A percentile compares a stretch with the other conserved stretches of the same genome.
Conservation (phyloP, 2,797 vertebrate species). For the Malacoctenus gilli region DNA sequence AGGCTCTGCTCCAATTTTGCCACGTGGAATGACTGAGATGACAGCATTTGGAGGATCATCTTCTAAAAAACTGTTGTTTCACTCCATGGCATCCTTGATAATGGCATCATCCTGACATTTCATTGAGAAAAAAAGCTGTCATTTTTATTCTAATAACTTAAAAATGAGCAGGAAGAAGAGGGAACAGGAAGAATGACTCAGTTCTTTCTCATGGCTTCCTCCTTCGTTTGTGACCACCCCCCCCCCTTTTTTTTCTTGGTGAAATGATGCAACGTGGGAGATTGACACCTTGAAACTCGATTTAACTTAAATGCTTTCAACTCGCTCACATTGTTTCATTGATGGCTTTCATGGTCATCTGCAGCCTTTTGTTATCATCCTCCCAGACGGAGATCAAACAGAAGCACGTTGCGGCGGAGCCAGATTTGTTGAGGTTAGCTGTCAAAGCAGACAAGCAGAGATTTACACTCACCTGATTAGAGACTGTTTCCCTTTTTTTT, state of each 20-base stretch:
- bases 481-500: constrained; percentile 26
- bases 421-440: constrained; percentile 41
- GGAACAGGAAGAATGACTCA: too few species aligned
- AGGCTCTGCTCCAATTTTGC: constrained; percentile 20
- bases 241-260: constrained; percentile 16
- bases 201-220: too few species aligned
- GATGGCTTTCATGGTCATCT: constrained; percentile 43
- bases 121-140: neutral
- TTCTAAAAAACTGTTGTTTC: constrained; percentile 8
- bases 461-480: constrained; percentile 55
- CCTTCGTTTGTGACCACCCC: neutral
- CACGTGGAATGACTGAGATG: constrained; percentile 19
- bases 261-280: constrained; percentile 41
- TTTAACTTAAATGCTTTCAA: constrained; percentile 31
- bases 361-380: constrained; percentile 45
- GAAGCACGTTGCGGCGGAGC: constrained; percentile 11
- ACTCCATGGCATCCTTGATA: constrained; percentile 22
- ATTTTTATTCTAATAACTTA: too few species aligned
- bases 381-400: constrained; percentile 46
- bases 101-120: constrained; percentile 8
- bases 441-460: constrained; percentile 45
- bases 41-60: constrained; percentile 13
- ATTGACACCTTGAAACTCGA: constrained; percentile 32
- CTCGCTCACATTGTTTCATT: constrained; percentile 22
- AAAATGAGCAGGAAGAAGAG: too few species aligned